phyloP scores from a whole-genome alignment of 1,140 invertebrate species.

The Pteromalus puparum region DNA sequence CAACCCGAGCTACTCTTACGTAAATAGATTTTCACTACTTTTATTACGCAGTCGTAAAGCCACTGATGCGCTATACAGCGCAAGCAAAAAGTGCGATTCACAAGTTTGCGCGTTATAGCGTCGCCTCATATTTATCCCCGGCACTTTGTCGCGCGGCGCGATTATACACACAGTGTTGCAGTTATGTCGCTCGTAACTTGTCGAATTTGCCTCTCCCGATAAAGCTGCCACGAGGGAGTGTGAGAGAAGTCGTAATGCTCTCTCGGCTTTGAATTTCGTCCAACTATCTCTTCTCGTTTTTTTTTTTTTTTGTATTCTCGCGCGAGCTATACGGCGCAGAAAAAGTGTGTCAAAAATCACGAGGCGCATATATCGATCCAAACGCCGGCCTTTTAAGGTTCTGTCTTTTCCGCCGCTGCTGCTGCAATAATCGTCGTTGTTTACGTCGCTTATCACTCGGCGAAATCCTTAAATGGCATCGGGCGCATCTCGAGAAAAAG shows the following conservation, averaged over 20 bases:
- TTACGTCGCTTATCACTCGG: neutral
- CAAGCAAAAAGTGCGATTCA: neutral
- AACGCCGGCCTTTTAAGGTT: neutral
- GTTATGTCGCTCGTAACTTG: neutral
- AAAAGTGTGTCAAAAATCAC: neutral
- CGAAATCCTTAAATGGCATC: neutral
- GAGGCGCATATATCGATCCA: neutral
- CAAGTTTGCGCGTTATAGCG: no score
- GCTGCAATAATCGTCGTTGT: neutral
- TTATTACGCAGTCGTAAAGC: no score
- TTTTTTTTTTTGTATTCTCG: neutral
- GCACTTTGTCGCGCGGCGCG: neutral
- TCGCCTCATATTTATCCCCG: neutral
- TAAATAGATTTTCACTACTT: no score
- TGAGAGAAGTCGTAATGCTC: neutral
- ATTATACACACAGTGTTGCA: neutral
- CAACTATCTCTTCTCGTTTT: neutral
- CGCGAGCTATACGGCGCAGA: neutral
- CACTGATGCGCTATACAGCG: no score
- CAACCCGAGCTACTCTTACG: no score
- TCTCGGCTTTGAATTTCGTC: neutral
- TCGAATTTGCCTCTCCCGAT: neutral
- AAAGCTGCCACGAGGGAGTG: no score
- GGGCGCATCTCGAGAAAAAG: neutral
- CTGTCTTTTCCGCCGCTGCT: neutral